Percentiles rank a stretch among this genome's conserved stretches.
Evolutionary conservation across 2,113 vertebrate genomes (phyloP).

Genomic region (Peromyscus leucopus): DNA sequence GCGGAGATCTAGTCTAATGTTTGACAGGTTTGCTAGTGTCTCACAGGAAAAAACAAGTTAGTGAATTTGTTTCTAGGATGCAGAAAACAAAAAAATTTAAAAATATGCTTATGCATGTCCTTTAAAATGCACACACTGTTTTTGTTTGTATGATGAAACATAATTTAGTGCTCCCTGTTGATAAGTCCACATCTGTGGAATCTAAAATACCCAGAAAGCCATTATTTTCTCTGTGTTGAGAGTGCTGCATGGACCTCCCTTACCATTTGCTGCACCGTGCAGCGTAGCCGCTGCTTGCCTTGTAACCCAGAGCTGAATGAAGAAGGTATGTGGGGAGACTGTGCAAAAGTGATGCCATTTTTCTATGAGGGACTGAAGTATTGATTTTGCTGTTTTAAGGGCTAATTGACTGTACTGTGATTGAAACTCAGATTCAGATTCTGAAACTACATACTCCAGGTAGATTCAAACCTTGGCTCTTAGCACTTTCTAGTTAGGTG

Average conservation of each 20-base stretch:
- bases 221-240: neutral
- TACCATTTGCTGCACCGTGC: neutral
- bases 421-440: neutral
- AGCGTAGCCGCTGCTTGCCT: neutral
- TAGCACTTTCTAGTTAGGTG: neutral
- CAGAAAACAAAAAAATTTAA: neutral
- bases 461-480: slow-evolving; percentile 4
- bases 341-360: neutral
- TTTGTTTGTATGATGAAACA: slow-evolving; percentile 26
- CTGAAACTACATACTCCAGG: neutral
- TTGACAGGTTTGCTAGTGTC: slow-evolving; percentile 22
- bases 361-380: neutral
- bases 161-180: neutral
- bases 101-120: neutral
- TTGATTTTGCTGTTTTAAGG: neutral
- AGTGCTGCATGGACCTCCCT: neutral
- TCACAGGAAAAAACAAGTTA: slow-evolving; percentile 38
- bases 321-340: neutral
- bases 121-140: neutral
- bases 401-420: neutral
- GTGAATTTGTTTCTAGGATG: slow-evolving; percentile 30
- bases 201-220: neutral
- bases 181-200: neutral
- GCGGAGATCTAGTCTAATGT: neutral
- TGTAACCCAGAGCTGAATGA: neutral